These are phyloP conservation scores for Tetheella fluctuosa DNA, from an alignment of 2,888 invertebrate genomes.

Conservation along the genomic window DNA sequence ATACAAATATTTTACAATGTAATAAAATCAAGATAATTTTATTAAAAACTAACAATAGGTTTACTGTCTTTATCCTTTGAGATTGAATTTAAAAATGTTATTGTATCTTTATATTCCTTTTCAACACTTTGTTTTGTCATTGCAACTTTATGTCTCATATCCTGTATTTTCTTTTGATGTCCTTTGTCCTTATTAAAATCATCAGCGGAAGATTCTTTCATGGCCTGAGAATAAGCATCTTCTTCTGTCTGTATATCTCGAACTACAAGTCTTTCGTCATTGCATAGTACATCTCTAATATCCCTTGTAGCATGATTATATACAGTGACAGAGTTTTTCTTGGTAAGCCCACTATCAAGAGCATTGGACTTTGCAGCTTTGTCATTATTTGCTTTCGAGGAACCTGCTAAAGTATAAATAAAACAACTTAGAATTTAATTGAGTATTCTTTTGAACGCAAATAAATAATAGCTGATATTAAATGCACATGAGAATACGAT, in stretches of 20 bases:
- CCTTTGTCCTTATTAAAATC: slow-evolving; percentile 40
- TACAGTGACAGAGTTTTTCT: slow-evolving; percentile 60
- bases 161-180: slow-evolving; percentile 52
- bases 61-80: slow-evolving; percentile 59
- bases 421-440: not conserved
- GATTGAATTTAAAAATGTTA: slow-evolving; percentile 69
- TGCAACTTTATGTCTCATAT: slow-evolving; percentile 66
- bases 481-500: slow-evolving; percentile 9
- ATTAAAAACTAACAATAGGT: slow-evolving; percentile 55
- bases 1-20: not conserved
- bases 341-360: slow-evolving; percentile 35
- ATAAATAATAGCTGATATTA: not conserved
- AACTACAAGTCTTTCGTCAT: slow-evolving; percentile 52
- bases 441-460: no score
- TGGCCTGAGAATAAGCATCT: slow-evolving; percentile 72
- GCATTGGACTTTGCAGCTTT: slow-evolving; percentile 39
- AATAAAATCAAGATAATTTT: not conserved
- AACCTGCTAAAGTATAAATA: slow-evolving; percentile 1
- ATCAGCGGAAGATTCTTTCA: slow-evolving; percentile 47
- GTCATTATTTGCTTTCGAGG: slow-evolving; percentile 24
- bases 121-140: slow-evolving; percentile 87
- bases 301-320: slow-evolving; percentile 72
- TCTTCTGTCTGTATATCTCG: slow-evolving; percentile 57
- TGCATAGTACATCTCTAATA: slow-evolving; percentile 48
- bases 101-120: slow-evolving; percentile 75